These are phyloP conservation scores for Euproctis similis DNA, from an alignment of 2,888 invertebrate species.

Conservation along the genomic window DNA sequence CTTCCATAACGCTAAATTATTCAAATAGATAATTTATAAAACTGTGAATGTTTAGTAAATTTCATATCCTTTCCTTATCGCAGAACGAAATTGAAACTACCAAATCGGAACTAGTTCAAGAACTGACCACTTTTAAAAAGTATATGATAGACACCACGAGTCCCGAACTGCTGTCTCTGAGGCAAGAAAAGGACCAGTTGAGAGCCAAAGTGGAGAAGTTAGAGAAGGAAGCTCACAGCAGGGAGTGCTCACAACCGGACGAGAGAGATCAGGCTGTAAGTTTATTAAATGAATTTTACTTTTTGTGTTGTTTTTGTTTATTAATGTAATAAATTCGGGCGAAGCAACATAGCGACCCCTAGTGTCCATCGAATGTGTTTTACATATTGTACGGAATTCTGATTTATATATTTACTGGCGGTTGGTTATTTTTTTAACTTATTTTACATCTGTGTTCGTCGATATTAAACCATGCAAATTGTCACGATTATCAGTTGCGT, in stretches of 20 bases:
- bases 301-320: slow-evolving; percentile 13
- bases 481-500: too few relatives aligned
- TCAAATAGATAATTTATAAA: background rate
- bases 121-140: slow-evolving; percentile 52
- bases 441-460: too few relatives aligned
- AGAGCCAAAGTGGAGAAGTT: slow-evolving; percentile 17
- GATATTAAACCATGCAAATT: too few relatives aligned
- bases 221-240: slow-evolving; percentile 23
- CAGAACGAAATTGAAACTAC: slow-evolving; percentile 68
- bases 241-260: slow-evolving; percentile 14
- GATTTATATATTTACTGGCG: too few relatives aligned
- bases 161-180: slow-evolving; percentile 44
- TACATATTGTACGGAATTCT: too few relatives aligned
- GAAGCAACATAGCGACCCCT: too few relatives aligned
- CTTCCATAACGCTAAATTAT: too few relatives aligned
- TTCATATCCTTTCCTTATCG: too few relatives aligned
- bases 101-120: slow-evolving; percentile 49
- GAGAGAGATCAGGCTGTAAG: slow-evolving; percentile 61
- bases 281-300: slow-evolving; percentile 21
- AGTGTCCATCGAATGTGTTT: too few relatives aligned
- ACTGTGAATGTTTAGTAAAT: too few relatives aligned
- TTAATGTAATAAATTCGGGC: slow-evolving; percentile 1
- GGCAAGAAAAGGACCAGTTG: slow-evolving; percentile 30
- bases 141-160: slow-evolving; percentile 38
- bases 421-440: too few relatives aligned